These are phyloP conservation scores for Craseonycteris thonglongyai DNA, from an alignment of 2,113 vertebrate genomes.

Conservation along the genomic window DNA sequence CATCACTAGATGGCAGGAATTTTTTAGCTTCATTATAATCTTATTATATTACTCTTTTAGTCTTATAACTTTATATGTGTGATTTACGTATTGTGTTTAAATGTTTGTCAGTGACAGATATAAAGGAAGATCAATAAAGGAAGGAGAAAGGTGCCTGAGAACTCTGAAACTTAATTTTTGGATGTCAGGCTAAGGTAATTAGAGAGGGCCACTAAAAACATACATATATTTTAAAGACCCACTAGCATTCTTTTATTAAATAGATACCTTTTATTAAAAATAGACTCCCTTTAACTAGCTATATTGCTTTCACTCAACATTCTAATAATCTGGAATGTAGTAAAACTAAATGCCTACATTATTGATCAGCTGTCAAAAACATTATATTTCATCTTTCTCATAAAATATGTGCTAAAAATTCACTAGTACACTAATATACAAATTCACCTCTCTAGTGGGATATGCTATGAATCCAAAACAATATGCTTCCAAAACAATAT, in stretches of 20 bases:
- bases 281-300: constrained; percentile 13
- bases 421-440: constrained; percentile 60
- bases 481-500: background rate
- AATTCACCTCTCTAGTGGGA: background rate
- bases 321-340: constrained; percentile 56
- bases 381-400: constrained; percentile 52
- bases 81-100: constrained; percentile 35
- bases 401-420: constrained; percentile 67
- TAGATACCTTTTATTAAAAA: constrained; percentile 25
- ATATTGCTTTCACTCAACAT: constrained; percentile 54
- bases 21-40: no score
- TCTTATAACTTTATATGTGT: background rate
- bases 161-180: constrained; percentile 58
- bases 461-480: background rate
- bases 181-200: constrained; percentile 56
- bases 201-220: constrained; percentile 15
- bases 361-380: constrained; percentile 56
- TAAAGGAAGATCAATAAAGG: constrained; percentile 57
- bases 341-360: constrained; percentile 61
- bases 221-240: constrained; percentile 47
- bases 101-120: constrained; percentile 45
- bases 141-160: constrained; percentile 42
- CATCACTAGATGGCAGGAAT: no score
- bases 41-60: background rate
- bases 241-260: constrained; percentile 10